Conservation (phyloP, 2,113 vertebrate genomes). For the Cathartes aura region DNA sequence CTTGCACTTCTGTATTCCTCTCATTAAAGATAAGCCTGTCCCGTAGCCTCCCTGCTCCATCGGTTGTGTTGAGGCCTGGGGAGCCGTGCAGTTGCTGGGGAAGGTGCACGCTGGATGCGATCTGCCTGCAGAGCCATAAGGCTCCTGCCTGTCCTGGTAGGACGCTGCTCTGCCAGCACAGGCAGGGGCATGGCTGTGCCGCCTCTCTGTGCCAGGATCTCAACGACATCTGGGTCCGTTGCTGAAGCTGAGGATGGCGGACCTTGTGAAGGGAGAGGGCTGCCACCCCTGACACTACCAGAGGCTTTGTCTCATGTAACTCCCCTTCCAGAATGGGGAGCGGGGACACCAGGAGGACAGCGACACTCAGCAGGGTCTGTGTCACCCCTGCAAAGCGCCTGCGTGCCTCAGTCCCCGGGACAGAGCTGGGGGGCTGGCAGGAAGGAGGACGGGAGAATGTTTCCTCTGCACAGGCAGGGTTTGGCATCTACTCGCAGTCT, state of each 20-base stretch:
- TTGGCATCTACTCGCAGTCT: neutral
- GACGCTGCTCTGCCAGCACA: neutral
- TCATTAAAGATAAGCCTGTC: constrained; percentile 24
- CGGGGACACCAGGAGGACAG: too few relatives aligned
- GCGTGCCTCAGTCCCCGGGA: neutral
- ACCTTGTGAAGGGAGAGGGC: neutral
- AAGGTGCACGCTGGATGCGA: accelerated
- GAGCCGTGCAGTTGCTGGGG: neutral
- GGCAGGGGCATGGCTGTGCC: neutral
- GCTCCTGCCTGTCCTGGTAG: neutral
- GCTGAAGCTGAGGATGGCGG: neutral
- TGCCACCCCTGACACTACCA: neutral
- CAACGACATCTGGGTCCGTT: neutral
- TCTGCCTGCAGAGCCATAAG: neutral
- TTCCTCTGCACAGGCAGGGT: neutral
- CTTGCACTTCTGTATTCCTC: neutral
- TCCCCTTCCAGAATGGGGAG: neutral
- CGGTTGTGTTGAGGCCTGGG: neutral
- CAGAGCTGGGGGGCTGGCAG: neutral
- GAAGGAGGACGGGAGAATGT: neutral
- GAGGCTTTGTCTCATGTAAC: neutral
- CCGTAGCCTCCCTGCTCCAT: neutral
- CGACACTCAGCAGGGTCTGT: neutral
- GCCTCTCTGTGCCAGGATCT: neutral
- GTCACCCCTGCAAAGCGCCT: neutral